Evolutionary conservation across 2,113 vertebrate genomes (phyloP).

Genomic region (Apteryx mantelli): DNA sequence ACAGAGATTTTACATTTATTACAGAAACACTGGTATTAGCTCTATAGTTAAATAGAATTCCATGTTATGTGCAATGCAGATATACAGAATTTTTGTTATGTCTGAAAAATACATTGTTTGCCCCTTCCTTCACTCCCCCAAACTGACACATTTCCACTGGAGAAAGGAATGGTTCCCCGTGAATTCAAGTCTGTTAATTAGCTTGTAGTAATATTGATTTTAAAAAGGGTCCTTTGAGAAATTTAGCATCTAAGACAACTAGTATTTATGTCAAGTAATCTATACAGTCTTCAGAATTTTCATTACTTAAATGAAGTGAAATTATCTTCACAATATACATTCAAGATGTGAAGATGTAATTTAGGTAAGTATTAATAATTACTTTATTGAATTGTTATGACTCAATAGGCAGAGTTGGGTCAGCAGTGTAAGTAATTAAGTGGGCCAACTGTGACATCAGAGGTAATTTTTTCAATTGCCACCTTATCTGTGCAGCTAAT

Average conservation of each 20-base stretch:
- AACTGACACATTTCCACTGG: neutral
- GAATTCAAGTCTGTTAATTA: conserved; percentile 46
- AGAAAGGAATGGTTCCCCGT: neutral
- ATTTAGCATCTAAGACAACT: conserved; percentile 24
- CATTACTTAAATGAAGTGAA: conserved; percentile 45
- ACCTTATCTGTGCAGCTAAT: conserved; percentile 45
- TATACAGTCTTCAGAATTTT: conserved; percentile 47
- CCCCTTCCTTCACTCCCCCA: neutral
- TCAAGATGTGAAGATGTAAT: conserved; percentile 57
- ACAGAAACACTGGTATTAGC: neutral
- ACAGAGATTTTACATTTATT: neutral
- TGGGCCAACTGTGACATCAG: conserved; percentile 31
- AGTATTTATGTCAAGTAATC: conserved; percentile 54
- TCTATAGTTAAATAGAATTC: neutral
- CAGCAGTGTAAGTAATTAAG: conserved; percentile 23
- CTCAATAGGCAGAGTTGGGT: conserved; percentile 43
- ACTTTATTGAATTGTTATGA: conserved; percentile 57
- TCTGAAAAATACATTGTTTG: neutral
- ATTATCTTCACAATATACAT: conserved; percentile 46
- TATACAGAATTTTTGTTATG: neutral
- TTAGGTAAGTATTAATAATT: conserved; percentile 62
- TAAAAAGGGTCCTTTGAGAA: conserved; percentile 55
- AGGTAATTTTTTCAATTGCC: conserved; percentile 56
- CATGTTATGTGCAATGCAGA: neutral
- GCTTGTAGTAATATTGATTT: conserved; percentile 41